Conservation (phyloP, 2,113 vertebrate genomes). For the Engraulis encrasicolus region DNA sequence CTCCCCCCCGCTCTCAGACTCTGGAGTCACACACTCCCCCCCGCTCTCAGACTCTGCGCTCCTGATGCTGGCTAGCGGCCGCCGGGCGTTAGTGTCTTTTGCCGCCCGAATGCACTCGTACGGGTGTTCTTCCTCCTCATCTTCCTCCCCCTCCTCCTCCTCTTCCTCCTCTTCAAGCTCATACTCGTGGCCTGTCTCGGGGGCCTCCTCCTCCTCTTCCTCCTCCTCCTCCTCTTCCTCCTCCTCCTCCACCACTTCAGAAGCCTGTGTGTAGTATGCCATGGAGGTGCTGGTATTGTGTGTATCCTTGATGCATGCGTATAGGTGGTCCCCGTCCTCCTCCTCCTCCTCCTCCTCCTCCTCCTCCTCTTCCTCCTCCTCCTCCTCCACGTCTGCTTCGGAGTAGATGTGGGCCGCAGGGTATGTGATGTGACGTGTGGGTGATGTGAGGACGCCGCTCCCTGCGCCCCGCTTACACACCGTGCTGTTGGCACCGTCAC, state of each 20-base stretch:
- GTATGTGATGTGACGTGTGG: background rate
- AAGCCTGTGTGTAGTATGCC: background rate
- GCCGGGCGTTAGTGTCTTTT: background rate
- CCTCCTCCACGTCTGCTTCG: background rate
- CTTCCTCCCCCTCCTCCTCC: background rate
- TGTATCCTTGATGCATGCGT: background rate
- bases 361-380: constrained; percentile 34
- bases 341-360: background rate
- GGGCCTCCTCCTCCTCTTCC: too few relatives aligned
- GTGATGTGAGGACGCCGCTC: background rate
- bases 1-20: constrained; percentile 24
- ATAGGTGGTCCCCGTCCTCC: constrained; percentile 29
- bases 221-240: background rate
- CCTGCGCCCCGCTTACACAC: background rate
- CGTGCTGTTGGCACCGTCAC: background rate
- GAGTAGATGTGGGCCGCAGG: constrained; percentile 26
- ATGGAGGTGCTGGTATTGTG: too few relatives aligned
- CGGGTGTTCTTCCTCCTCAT: background rate
- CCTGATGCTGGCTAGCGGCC: background rate
- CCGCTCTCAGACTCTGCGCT: background rate
- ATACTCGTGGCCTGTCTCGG: too few relatives aligned
- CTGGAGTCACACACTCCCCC: constrained; percentile 10
- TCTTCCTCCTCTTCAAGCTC: background rate
- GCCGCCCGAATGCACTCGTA: constrained; percentile 34
- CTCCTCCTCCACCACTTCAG: background rate